Evolutionary conservation across 2,797 vertebrate species (phyloP).

Genomic region (Heteromormyrus szaboi): DNA sequence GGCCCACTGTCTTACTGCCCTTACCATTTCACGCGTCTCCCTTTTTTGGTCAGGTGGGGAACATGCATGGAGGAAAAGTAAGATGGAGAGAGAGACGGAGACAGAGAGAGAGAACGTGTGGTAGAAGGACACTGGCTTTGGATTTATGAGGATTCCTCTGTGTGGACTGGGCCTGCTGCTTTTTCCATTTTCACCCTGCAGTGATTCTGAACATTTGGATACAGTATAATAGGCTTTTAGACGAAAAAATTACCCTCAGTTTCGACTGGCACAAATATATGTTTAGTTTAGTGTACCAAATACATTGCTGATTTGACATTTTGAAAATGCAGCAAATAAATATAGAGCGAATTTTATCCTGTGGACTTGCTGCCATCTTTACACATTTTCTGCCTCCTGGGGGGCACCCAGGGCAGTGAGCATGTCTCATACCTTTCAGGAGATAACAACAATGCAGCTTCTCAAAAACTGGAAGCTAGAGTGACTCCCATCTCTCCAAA

Average conservation of each 20-base stretch:
- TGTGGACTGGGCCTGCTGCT: conserved; percentile 6
- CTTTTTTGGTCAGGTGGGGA: not conserved
- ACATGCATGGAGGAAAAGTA: not conserved
- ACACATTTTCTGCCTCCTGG: not conserved
- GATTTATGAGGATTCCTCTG: not conserved
- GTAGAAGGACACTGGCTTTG: conserved; percentile 5
- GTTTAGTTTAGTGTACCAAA: not conserved
- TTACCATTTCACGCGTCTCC: not conserved
- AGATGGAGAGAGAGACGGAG: not conserved
- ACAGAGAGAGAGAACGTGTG: conserved; percentile 13
- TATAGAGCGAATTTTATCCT: not conserved
- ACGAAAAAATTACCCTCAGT: not conserved
- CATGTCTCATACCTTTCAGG: not conserved
- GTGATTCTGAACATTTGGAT: conserved; percentile 1
- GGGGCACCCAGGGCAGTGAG: not conserved
- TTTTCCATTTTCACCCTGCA: conserved; percentile 10
- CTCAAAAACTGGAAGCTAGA: not conserved
- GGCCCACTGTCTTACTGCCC: not conserved
- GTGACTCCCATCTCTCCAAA: not conserved
- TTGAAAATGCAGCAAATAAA: not conserved
- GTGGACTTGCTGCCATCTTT: not conserved
- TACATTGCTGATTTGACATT: not conserved
- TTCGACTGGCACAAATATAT: not conserved
- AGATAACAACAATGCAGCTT: not conserved
- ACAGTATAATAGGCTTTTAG: not conserved